Percentiles rank a stretch among this genome's conserved stretches.
Evolutionary conservation across 2,888 invertebrate genomes (phyloP).

Genomic region (Phytoseiulus persimilis): DNA sequence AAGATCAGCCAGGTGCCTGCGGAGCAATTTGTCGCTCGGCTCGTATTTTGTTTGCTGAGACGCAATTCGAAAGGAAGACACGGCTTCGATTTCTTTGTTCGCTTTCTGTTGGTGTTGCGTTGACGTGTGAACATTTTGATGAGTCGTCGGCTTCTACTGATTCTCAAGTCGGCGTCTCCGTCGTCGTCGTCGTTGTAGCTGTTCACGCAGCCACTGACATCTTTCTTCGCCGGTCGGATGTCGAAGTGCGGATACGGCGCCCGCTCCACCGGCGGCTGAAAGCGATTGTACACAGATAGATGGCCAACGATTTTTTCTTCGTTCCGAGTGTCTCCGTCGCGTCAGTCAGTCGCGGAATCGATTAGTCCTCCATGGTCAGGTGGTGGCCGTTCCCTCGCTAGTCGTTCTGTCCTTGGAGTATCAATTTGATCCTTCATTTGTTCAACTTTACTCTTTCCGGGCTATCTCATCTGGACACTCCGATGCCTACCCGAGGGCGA

Average conservation of each 20-base stretch:
- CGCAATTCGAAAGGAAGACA: background rate
- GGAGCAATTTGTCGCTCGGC: background rate
- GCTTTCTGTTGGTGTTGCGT: background rate
- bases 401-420: background rate
- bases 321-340: background rate
- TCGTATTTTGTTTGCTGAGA: background rate
- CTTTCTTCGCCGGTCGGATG: background rate
- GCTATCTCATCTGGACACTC: too few relatives aligned
- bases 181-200: background rate
- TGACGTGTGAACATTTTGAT: slow-evolving; percentile 5
- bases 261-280: background rate
- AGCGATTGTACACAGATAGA: slow-evolving; percentile 5
- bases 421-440: background rate
- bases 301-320: background rate
- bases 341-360: background rate
- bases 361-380: background rate
- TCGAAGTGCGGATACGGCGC: background rate
- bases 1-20: background rate
- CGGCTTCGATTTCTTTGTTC: slow-evolving; percentile 5
- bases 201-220: background rate
- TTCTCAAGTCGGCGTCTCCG: background rate
- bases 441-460: background rate
- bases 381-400: background rate
- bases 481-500: too few relatives aligned
- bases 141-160: background rate